A percentile compares a stretch with the other conserved stretches of the same genome.
These are phyloP conservation scores for Aleiodes testaceus DNA, from an alignment of 2,888 invertebrate species.

Conservation along the genomic window DNA sequence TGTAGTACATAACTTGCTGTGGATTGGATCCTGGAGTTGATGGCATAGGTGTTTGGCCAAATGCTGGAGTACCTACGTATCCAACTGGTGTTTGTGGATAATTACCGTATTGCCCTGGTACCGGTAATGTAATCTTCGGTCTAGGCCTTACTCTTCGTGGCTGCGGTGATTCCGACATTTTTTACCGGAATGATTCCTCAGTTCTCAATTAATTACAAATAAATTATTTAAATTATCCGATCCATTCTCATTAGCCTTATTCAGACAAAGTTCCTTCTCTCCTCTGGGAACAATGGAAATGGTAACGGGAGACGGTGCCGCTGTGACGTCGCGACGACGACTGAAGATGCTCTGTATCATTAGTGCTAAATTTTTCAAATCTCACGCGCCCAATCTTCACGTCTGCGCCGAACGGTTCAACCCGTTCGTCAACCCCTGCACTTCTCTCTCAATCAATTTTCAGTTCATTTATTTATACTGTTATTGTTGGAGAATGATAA, in stretches of 20 bases:
- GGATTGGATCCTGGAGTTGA: constrained; percentile 70
- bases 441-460: no score
- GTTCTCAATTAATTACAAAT: not conserved
- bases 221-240: not conserved
- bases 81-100: constrained; percentile 66
- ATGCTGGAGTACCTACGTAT: constrained; percentile 61
- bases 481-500: no score
- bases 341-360: constrained; percentile 56
- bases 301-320: constrained; percentile 52
- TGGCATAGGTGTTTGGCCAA: constrained; percentile 68
- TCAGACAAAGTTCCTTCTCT: not conserved
- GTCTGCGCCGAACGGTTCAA: constrained; percentile 34
- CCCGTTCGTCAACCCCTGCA: not conserved
- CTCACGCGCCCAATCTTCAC: constrained; percentile 42
- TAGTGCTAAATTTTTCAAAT: constrained; percentile 42
- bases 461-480: no score
- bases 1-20: constrained; percentile 75
- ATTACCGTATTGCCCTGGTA: constrained; percentile 64
- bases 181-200: constrained; percentile 20
- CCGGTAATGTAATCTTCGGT: constrained; percentile 67
- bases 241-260: not conserved
- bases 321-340: constrained; percentile 66
- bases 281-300: not conserved
- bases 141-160: constrained; percentile 59
- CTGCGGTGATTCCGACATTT: constrained; percentile 62